Evolutionary conservation across 1,140 invertebrate genomes (phyloP), one percentile per base, ranked within the genome.

Genomic region (Lordiphosa mommai): DNA sequence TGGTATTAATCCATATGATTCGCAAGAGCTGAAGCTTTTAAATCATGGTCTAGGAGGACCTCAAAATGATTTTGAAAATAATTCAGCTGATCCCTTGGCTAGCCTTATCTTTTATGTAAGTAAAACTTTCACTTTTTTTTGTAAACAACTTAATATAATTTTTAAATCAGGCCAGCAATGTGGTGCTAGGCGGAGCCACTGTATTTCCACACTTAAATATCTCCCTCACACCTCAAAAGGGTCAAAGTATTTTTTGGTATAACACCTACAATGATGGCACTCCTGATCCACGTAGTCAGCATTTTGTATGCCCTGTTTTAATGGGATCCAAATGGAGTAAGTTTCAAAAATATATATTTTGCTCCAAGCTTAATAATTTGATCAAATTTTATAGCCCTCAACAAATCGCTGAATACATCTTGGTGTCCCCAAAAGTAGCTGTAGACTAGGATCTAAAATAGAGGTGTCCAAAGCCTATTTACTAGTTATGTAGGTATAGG

Each of bases 261-360:
- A 99, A 99, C 91, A 90, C 99, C 48, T 93, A 95, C 87, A 92
- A 94, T 20, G 96, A 93, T 88, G 97, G 97, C 10, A 94, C 96
- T 52, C 96, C 96, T n/a, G 96, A 99, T 90, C 92, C 93, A 33
- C 91, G 92, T 60, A 99, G 97, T 0, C 90, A 97, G 55, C 98
- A 99, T 91, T 97, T 97, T 6, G 97, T 97, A 12, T 99, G 98
- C 90, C 98, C 98, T 9, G 97, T 99, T 27, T 91, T 99, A 12
- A 92, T 95, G 1, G 98, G 98, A 38, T 94, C 95, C 6, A 99
- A 99, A 92, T 99, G 97, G 97, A 95, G 85, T 87, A 68, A 20
- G 73, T 55, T n/a, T 46, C 3, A 30, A 16, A 5, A 2, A 4
- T 3, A 3, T 17, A 23, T 3, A 27, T 38, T 17, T 14, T 9